A percentile compares a stretch with the other conserved stretches of the same genome.
Evolutionary conservation across 2,797 vertebrate species (phyloP).

Genomic region (Australoheros facetus): DNA sequence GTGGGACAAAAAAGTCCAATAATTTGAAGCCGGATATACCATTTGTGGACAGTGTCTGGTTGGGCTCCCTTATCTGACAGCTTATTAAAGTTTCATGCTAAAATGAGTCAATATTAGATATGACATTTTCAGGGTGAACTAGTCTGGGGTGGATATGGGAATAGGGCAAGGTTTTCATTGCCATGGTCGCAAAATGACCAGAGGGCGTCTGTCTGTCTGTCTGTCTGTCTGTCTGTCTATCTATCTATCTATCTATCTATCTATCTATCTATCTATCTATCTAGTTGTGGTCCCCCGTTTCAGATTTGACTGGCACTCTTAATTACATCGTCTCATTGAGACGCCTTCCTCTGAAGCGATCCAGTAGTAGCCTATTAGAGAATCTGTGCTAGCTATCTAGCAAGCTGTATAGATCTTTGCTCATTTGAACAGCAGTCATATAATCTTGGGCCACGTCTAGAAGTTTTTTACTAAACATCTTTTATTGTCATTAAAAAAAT

Average conservation of each 20-base stretch:
- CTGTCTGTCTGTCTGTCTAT: neutral
- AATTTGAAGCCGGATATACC: conserved; percentile 64
- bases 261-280: neutral
- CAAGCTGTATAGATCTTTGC: neutral
- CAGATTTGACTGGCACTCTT: neutral
- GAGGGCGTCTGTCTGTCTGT: neutral
- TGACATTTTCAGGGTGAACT: conserved; percentile 79
- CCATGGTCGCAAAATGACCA: conserved; percentile 70
- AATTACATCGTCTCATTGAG: neutral
- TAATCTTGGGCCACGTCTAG: neutral
- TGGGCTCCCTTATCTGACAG: conserved; percentile 73
- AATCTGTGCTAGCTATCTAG: neutral
- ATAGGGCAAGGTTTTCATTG: conserved; percentile 48
- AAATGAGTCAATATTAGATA: conserved; percentile 80
- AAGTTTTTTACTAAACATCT: neutral
- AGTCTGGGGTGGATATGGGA: conserved; percentile 65
- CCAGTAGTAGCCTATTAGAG: neutral
- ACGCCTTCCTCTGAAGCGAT: neutral
- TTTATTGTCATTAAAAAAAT: neutral
- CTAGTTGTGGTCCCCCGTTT: neutral
- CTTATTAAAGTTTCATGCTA: conserved; percentile 82
- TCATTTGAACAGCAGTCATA: neutral
- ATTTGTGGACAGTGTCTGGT: conserved; percentile 66
- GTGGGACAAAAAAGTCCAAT: conserved; percentile 53
- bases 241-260: neutral